Evolutionary conservation across 2,113 vertebrate genomes (phyloP), one percentile per base, ranked within the genome.

Genomic region (Pollachius pollachius): DNA sequence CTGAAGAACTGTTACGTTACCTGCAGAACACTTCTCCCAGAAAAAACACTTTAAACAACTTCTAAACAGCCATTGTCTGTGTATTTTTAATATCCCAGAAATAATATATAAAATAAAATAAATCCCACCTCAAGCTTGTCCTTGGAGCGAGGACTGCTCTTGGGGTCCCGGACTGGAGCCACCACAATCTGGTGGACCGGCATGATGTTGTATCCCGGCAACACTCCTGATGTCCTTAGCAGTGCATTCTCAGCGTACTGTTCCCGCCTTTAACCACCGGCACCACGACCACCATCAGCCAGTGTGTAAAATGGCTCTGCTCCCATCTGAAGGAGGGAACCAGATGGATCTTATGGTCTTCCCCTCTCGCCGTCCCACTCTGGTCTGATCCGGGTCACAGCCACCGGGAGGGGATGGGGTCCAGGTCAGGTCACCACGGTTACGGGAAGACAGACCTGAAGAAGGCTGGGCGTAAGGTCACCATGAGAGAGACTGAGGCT

Each of bases 181-280:
- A 98, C 94, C 62, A 93, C 95, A 86, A 95, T 97, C 92, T 96
- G 94, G 71, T 96, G 95, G 79, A 96, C 86, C 72, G 96, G 95
- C 96, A 98, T 98, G 79, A 70, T 92, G 92, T 76, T 77, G 83
- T 87, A 83, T 80, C 82, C 77, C 76, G 64, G 83, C 82, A 85
- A 88, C 75, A 8, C 68, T 81, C 71, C 4, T 12, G 41, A 25
- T 52, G 64, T 79, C 83, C 82, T 73, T 81, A 69, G 81, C 72
- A 52, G 79, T 80, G 79, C 76, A 76, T 83, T 75, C 62, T 72
- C 72, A 65, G 65, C 30, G 17, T 17, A n/a, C 59, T 4, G 52
- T 79, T 69, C 69, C 67, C 54, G 70, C 70, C 72, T 76, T 64
- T 21, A 56, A 63, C 56, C 75, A 66, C 41, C 16, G 2, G 66